A percentile compares a stretch with the other conserved stretches of the same genome.
Evolutionary conservation across 2,113 vertebrate genomes (phyloP).

Genomic region (Neolamprologus devosi): DNA sequence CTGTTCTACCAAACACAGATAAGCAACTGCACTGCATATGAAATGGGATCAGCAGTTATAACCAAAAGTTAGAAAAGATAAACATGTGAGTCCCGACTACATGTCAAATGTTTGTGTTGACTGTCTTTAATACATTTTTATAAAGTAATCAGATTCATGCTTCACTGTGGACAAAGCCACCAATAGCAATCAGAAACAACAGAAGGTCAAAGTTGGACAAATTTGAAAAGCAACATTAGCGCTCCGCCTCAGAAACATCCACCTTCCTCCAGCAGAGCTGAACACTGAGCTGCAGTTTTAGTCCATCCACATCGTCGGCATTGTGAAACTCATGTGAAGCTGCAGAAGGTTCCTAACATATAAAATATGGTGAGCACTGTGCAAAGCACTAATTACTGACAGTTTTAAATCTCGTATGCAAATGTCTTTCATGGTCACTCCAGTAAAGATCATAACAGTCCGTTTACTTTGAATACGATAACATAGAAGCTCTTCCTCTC

Average conservation of each 20-base stretch:
- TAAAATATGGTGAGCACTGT: not conserved
- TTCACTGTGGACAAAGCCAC: not conserved
- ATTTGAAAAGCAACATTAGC: not conserved
- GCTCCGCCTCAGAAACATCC: not conserved
- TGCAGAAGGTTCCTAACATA: not conserved
- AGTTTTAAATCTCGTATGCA: not conserved
- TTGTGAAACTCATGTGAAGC: not conserved
- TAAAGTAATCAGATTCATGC: not conserved
- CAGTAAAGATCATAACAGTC: not conserved
- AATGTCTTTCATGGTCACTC: not conserved
- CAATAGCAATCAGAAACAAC: not conserved
- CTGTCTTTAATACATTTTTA: not conserved
- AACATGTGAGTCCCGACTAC: not conserved
- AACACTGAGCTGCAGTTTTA: not conserved
- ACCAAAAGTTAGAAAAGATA: not conserved
- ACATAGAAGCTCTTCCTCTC: not conserved
- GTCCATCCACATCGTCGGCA: not conserved
- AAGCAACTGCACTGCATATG: not conserved
- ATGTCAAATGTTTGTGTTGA: not conserved
- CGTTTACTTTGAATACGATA: fast-evolving
- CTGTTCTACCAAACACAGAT: not conserved
- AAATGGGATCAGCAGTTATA: not conserved
- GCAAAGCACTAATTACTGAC: not conserved
- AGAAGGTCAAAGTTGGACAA: not conserved
- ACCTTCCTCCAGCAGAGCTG: not conserved